A percentile compares a stretch with the other conserved stretches of the same genome.
Conservation (phyloP, 1,140 invertebrate genomes). For the Drosophila funebris region DNA sequence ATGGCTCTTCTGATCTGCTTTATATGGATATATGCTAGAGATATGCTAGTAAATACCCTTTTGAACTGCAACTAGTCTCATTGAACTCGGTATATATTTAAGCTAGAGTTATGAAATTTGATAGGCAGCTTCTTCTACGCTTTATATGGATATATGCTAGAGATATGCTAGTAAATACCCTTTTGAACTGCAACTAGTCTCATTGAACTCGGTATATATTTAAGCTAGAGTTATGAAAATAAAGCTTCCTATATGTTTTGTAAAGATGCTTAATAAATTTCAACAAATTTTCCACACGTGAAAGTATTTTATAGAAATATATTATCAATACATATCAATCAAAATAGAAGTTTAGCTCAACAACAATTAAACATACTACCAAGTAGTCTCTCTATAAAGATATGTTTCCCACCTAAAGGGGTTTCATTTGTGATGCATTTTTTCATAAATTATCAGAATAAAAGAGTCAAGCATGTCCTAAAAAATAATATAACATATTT, state of each 20-base stretch:
- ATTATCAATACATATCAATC: too few relatives aligned
- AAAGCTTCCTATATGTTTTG: too few relatives aligned
- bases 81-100: neutral
- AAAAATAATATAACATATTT: neutral
- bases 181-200: neutral
- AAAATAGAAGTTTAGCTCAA: too few relatives aligned
- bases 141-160: neutral
- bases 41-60: neutral
- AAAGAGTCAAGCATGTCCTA: too few relatives aligned
- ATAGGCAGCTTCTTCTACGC: neutral
- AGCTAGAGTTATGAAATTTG: neutral
- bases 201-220: neutral
- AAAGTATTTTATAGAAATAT: too few relatives aligned
- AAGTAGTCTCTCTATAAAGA: too few relatives aligned
- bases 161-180: neutral
- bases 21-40: neutral
- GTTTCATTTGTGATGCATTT: too few relatives aligned
- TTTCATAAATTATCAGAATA: neutral
- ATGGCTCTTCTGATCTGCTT: neutral
- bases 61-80: neutral
- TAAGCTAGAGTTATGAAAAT: neutral
- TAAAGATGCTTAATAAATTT: too few relatives aligned
- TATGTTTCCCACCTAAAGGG: too few relatives aligned
- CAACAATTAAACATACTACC: too few relatives aligned
- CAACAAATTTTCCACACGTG: too few relatives aligned